These are phyloP conservation scores for Papio anubis DNA, from an alignment of 2,113 vertebrate genomes.

Conservation along the genomic window DNA sequence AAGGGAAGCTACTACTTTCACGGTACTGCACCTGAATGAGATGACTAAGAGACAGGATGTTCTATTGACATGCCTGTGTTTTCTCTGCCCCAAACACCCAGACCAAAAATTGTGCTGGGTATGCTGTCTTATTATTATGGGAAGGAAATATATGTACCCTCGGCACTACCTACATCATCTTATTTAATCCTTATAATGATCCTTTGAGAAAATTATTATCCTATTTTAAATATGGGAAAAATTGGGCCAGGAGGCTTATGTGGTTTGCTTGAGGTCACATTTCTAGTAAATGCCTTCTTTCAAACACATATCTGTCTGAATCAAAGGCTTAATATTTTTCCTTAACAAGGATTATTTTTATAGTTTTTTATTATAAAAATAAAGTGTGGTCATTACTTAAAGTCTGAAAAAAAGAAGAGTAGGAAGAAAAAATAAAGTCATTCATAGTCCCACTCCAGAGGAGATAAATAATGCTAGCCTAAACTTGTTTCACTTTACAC, in stretches of 20 bases:
- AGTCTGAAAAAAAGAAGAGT: not conserved
- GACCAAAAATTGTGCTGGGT: not conserved
- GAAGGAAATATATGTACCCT: not conserved
- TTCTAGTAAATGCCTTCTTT: not conserved
- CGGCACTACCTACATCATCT: not conserved
- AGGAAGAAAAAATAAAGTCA: not conserved
- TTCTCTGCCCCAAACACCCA: not conserved
- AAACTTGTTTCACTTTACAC: not conserved
- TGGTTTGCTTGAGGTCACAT: not conserved
- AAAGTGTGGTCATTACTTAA: not conserved
- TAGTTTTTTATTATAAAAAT: slow-evolving; percentile 23
- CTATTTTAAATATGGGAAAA: not conserved
- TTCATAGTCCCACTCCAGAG: not conserved
- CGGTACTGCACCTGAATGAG: not conserved
- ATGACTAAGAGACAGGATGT: not conserved
- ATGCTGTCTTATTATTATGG: not conserved
- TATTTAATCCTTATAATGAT: not conserved
- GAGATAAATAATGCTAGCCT: not conserved
- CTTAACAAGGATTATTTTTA: slow-evolving; percentile 40
- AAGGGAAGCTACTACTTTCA: not conserved
- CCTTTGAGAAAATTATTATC: not conserved
- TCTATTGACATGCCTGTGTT: not conserved
- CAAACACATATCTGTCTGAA: not conserved
- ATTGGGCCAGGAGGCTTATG: not conserved
- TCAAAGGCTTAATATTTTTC: not conserved